Conservation (phyloP, 2,888 invertebrate genomes). For the Philaethria dido region DNA sequence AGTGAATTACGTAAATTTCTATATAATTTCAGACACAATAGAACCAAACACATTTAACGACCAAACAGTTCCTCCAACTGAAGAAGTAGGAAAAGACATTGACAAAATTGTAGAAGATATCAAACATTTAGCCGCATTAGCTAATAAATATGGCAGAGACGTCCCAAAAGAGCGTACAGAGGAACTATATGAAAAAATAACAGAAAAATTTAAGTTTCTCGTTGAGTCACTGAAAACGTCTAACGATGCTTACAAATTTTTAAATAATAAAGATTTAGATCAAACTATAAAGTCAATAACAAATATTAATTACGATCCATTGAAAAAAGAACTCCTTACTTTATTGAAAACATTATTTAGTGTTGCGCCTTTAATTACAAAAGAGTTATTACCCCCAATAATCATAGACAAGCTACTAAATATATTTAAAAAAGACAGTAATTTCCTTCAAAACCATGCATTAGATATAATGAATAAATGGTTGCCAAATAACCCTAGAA, state of each 20-base stretch:
- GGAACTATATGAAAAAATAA: constrained; percentile 51
- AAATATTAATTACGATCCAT: constrained; percentile 45
- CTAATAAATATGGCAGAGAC: constrained; percentile 44
- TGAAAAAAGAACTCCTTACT: constrained; percentile 55
- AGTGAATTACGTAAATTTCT: too few relatives aligned
- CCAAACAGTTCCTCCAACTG: neutral
- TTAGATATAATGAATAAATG: constrained; percentile 62
- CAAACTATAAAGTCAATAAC: constrained; percentile 56
- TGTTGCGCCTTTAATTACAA: constrained; percentile 55
- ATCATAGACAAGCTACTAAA: constrained; percentile 62
- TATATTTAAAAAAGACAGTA: constrained; percentile 61
- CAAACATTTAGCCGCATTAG: constrained; percentile 45
- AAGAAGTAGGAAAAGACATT: constrained; percentile 38
- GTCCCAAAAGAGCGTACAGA: constrained; percentile 50
- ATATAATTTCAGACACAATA: constrained; percentile 20
- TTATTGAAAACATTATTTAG: constrained; percentile 60
- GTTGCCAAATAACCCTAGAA: constrained; percentile 65
- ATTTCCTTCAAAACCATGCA: constrained; percentile 59
- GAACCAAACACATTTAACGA: neutral
- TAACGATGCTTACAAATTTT: constrained; percentile 56
- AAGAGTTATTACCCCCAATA: constrained; percentile 54
- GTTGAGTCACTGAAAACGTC: constrained; percentile 51
- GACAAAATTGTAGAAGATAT: constrained; percentile 50
- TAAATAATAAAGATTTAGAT: constrained; percentile 61
- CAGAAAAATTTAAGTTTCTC: constrained; percentile 51